A percentile compares a stretch with the other conserved stretches of the same genome.
phyloP scores from a whole-genome alignment of 2,888 invertebrate species.

The Idaea aversata region DNA sequence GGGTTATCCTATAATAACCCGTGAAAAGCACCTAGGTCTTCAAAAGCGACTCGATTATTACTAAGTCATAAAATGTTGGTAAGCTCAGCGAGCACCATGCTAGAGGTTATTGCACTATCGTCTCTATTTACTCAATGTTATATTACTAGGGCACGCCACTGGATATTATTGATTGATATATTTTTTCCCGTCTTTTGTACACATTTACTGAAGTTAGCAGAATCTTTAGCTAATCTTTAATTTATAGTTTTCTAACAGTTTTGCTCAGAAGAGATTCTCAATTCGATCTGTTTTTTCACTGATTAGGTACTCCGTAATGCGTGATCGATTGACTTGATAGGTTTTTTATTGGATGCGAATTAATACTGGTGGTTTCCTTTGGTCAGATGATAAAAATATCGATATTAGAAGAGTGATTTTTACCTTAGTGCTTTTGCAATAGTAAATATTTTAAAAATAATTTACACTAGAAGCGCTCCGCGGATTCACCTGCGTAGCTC shows the following conservation, averaged over 20 bases:
- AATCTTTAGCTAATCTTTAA: slow-evolving; percentile 2
- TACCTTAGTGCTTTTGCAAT: no score
- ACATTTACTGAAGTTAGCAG: not conserved
- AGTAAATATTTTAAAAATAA: no score
- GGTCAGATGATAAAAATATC: no score
- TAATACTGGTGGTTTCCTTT: no score
- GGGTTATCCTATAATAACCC: no score
- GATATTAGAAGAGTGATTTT: no score
- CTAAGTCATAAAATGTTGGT: not conserved
- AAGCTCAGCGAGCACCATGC: not conserved
- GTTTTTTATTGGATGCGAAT: no score
- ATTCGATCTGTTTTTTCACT: not conserved
- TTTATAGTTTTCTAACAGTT: not conserved
- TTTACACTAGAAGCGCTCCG: no score
- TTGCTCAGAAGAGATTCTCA: not conserved
- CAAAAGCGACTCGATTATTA: no score
- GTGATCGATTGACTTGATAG: no score
- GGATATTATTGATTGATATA: slow-evolving; percentile 62
- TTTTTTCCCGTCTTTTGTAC: slow-evolving; percentile 42
- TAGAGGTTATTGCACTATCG: not conserved
- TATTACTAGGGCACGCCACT: slow-evolving; percentile 49
- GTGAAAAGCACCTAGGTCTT: no score
- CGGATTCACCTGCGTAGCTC: no score
- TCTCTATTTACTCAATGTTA: not conserved
- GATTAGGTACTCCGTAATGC: not conserved